Evolutionary conservation across 2,797 vertebrate species (phyloP), one percentile per base, ranked within the genome.

Genomic region (Xenentodon cancila): DNA sequence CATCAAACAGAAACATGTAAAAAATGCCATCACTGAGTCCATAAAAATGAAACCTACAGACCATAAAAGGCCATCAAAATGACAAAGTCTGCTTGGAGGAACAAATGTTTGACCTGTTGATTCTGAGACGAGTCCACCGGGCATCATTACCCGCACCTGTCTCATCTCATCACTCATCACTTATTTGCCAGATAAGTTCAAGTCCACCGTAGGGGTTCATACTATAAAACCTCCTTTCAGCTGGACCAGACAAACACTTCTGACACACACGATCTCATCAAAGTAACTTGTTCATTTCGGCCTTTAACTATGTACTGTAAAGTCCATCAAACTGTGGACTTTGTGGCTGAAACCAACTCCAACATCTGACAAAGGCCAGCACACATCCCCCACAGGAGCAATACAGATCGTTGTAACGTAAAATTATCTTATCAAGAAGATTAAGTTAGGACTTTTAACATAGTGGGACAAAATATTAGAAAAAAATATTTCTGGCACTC

Each of bases 111-210:
- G 68, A 68, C 64, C 65, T 54, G 54, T 60, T 6, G 43, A 62
- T 74, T 69, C 16, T 20, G 30, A 37, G 71, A 75, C 58, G 73
- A 79, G n/a, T 59, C 21, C 17, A 25, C 21, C 0, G 21, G 37
- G 59, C 47, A 59, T 59, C 12, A 73, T 44, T 65, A 21, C 19
- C 48, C 61, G 48, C 48, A 64, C 54, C 15, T 2, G n/a, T 62
- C 48, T 67, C 43, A 81, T 76, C 73, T 65, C 60, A 48, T 56
- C 60, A 44, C 53, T 67, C 32, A 48, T 55, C 64, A 22, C 54
- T 5, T 30, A 66, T 57, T 71, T 64, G 19, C 53, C 40, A 56
- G 40, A 25, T 15, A 40, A 40, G 12, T 15, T n/a, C 40, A 44
- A 20, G 21, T 43, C 67, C 46, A n/a, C 61, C 15, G 48, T 34